Conservation (phyloP, 2,113 vertebrate genomes). For the Ellobius talpinus region DNA sequence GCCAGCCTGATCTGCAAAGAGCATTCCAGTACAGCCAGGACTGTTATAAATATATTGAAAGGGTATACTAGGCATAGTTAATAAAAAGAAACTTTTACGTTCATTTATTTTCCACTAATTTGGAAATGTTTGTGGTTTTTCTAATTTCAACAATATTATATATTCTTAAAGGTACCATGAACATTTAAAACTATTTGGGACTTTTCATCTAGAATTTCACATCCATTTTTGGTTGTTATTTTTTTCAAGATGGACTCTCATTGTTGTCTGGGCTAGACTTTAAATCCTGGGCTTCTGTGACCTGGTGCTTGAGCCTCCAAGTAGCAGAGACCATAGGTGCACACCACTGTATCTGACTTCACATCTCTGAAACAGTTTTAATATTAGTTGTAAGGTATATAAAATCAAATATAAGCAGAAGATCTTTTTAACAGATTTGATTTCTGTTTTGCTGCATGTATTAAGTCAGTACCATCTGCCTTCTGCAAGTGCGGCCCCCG, state of each 20-base stretch:
- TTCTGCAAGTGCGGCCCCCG: background rate
- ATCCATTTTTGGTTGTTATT: background rate
- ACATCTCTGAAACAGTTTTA: background rate
- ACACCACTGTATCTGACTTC: background rate
- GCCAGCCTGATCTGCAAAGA: no score
- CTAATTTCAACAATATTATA: background rate
- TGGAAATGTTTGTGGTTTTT: background rate
- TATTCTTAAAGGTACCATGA: background rate
- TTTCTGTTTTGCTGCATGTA: background rate
- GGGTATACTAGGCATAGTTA: background rate
- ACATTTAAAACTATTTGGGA: background rate
- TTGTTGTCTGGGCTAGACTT: background rate
- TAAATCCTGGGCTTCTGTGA: background rate
- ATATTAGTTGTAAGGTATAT: background rate
- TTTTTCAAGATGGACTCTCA: background rate
- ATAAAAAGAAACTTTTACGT: background rate
- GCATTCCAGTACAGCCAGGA: no score
- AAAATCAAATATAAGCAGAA: conserved; percentile 17
- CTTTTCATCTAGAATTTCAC: conserved; percentile 5
- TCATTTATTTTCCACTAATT: background rate
- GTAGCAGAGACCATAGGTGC: background rate
- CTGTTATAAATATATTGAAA: background rate
- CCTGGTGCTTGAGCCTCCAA: background rate
- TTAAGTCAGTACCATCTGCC: background rate
- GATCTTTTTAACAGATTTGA: background rate